phyloP scores from a whole-genome alignment of 37 sponge, comb jelly and placozoan species.

The Hexactinellida sp. region DNA sequence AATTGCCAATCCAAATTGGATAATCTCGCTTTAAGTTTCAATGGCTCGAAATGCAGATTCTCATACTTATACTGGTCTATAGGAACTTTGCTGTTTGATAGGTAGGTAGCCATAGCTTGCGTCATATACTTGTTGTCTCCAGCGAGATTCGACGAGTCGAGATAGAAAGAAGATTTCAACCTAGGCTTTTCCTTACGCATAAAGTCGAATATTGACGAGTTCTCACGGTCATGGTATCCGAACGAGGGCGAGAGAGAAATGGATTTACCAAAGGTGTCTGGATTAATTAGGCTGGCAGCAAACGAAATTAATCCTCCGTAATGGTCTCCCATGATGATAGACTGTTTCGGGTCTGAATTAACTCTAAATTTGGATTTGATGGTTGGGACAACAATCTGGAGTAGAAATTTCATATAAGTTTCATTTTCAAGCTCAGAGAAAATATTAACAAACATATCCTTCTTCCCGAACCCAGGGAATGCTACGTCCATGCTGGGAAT shows the following conservation, averaged over 20 bases:
- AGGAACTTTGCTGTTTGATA: not conserved
- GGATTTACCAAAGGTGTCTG: not conserved
- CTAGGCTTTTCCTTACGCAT: not conserved
- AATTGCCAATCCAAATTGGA: not conserved
- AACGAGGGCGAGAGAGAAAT: conserved; percentile 4
- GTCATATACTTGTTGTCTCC: not conserved
- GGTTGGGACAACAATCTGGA: not conserved
- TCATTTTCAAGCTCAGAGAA: not conserved
- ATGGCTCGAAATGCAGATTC: not conserved
- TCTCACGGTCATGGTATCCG: not conserved
- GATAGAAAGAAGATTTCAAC: not conserved
- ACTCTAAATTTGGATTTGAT: not conserved
- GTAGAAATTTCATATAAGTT: not conserved
- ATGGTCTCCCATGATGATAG: conserved; percentile 8
- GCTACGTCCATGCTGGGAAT: conserved; percentile 4
- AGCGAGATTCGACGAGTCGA: not conserved
- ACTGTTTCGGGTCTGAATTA: not conserved
- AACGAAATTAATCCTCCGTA: not conserved
- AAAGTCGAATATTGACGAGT: not conserved
- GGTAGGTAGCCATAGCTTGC: not conserved
- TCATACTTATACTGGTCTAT: not conserved
- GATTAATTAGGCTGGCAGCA: not conserved
- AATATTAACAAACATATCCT: not conserved
- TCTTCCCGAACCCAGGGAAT: not conserved
- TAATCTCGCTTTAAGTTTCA: not conserved